phyloP scores from a whole-genome alignment of 2,113 vertebrate species.

The Elachura formosa region DNA sequence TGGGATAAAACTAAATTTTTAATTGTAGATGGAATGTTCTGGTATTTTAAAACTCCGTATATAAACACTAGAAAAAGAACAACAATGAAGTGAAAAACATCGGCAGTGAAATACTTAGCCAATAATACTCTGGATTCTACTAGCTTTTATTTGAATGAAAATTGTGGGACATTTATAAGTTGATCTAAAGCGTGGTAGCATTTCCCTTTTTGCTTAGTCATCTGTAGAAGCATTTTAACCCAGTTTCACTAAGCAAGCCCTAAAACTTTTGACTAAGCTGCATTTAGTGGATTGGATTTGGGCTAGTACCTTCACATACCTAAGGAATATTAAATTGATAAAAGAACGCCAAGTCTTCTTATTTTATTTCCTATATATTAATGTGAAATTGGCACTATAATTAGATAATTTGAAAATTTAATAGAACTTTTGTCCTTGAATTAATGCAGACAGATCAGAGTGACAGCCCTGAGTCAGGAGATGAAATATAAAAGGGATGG shows the following conservation, averaged over 20 bases:
- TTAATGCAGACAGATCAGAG: conserved; percentile 42
- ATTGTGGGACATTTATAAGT: not conserved
- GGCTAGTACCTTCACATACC: not conserved
- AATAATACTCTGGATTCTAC: not conserved
- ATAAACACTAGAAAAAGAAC: not conserved
- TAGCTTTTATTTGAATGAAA: not conserved
- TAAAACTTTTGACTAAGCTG: not conserved
- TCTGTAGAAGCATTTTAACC: not conserved
- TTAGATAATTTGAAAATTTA: conserved; percentile 65
- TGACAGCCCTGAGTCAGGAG: not conserved
- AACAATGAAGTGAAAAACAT: not conserved
- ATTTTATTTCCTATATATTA: conserved; percentile 54
- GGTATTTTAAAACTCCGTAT: not conserved
- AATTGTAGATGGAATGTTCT: not conserved
- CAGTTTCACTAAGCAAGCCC: not conserved
- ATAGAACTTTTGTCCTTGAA: conserved; percentile 53
- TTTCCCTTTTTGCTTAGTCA: not conserved
- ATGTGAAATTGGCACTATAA: conserved; percentile 15
- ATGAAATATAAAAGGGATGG: not conserved
- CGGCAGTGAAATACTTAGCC: not conserved
- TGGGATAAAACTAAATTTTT: not conserved
- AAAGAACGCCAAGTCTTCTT: not conserved
- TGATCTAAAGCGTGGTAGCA: not conserved
- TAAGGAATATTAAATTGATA: not conserved
- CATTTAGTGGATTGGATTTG: not conserved